Evolutionary conservation across 1,140 invertebrate species (phyloP).

Genomic region (Drosophila malerkotliana): DNA sequence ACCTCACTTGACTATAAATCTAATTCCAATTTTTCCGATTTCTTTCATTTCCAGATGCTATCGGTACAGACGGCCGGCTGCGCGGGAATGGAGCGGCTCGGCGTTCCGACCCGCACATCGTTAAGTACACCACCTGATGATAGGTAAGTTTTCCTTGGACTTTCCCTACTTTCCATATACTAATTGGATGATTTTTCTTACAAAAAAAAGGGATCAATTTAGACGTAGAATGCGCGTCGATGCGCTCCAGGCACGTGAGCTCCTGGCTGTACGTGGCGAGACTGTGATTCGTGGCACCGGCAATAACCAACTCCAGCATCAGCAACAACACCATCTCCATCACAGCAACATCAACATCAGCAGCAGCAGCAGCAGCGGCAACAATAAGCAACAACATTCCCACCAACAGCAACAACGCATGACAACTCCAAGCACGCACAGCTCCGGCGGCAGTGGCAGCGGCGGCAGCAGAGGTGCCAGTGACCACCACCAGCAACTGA

Average conservation of each 20-base stretch:
- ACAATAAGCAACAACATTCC: conserved; percentile 71
- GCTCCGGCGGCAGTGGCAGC: conserved; percentile 29
- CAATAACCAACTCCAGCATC: conserved; percentile 55
- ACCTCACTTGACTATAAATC: background rate
- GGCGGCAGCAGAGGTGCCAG: conserved; percentile 24
- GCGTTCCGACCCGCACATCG: conserved; percentile 85
- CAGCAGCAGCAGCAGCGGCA: conserved; percentile 49
- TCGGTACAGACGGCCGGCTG: conserved; percentile 88
- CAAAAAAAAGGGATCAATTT: conserved; percentile 69
- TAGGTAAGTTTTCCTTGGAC: conserved; percentile 55
- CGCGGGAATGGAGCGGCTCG: conserved; percentile 88
- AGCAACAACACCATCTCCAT: conserved; percentile 45
- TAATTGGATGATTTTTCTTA: conserved; percentile 1
- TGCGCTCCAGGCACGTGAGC: conserved; percentile 75
- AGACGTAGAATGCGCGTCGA: conserved; percentile 83
- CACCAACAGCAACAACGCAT: conserved; percentile 75
- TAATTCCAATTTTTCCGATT: background rate
- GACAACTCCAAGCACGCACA: conserved; percentile 60
- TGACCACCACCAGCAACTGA: conserved; percentile 32
- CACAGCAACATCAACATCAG: conserved; percentile 42
- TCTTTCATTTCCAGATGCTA: conserved; percentile 86
- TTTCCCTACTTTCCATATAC: background rate
- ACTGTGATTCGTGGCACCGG: conserved; percentile 76
- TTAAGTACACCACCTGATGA: conserved; percentile 81
- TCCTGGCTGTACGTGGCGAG: conserved; percentile 77